Percentiles rank a stretch among this genome's conserved stretches.
Conservation (phyloP, 2,113 vertebrate genomes). For the Gallinago jamesoni region DNA sequence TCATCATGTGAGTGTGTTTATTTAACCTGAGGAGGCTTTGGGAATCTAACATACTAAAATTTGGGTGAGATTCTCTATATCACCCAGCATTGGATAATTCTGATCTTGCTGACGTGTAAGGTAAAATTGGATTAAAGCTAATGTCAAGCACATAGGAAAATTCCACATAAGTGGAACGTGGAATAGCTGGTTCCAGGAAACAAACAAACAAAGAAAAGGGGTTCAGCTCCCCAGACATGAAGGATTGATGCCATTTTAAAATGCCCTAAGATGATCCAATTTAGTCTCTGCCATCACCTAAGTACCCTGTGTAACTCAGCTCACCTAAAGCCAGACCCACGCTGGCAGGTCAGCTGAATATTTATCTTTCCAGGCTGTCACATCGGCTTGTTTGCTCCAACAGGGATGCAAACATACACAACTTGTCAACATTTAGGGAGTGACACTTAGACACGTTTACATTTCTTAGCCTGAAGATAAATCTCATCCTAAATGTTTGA, state of each 20-base stretch:
- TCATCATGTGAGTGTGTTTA: not conserved
- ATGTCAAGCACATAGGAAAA: not conserved
- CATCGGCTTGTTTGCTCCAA: not conserved
- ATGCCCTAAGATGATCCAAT: not conserved
- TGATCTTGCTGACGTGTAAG: not conserved
- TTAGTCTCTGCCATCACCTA: not conserved
- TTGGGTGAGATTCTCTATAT: not conserved
- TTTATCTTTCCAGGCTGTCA: not conserved
- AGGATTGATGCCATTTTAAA: not conserved
- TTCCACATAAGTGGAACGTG: not conserved
- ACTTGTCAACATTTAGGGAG: not conserved
- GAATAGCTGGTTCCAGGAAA: not conserved
- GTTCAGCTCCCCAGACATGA: not conserved
- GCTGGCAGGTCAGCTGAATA: not conserved
- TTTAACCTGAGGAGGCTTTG: not conserved
- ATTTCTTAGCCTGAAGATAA: not conserved
- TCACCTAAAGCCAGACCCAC: not conserved
- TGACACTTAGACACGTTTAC: not conserved
- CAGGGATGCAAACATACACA: not conserved
- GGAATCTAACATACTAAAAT: not conserved
- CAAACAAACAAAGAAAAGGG: not conserved
- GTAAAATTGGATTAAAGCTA: not conserved
- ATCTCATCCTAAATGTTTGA: not conserved
- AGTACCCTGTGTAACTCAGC: not conserved
- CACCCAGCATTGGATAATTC: not conserved